Evolutionary conservation across 2,113 vertebrate species (phyloP).

Genomic region (Paradisaea rubra): DNA sequence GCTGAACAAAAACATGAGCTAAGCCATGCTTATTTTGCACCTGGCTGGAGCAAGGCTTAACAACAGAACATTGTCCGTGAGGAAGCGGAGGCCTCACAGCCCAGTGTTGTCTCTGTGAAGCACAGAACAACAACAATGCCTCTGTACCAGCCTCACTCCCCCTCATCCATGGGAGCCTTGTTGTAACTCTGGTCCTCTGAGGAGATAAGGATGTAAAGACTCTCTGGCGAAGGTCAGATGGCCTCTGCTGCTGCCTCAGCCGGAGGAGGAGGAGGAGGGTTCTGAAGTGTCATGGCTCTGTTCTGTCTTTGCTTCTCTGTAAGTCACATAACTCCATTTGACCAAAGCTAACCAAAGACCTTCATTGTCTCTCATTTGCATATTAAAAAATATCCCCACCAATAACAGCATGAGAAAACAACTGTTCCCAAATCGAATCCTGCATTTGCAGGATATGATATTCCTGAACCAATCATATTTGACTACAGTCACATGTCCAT

Average conservation of each 20-base stretch:
- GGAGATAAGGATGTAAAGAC: background rate
- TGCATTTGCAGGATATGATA: background rate
- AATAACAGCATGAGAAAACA: background rate
- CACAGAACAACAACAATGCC: background rate
- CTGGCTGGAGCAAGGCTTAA: background rate
- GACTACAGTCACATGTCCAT: background rate
- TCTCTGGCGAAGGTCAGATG: background rate
- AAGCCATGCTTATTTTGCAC: background rate
- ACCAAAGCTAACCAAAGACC: background rate
- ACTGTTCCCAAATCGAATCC: background rate
- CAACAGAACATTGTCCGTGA: background rate
- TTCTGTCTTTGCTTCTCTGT: background rate
- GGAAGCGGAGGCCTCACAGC: background rate
- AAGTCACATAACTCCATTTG: accelerated
- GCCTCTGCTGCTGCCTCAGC: background rate
- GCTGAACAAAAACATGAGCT: background rate
- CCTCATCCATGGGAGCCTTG: background rate
- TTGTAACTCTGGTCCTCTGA: background rate
- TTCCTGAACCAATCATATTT: background rate
- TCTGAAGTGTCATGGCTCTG: background rate
- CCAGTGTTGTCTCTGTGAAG: background rate
- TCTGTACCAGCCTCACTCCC: background rate
- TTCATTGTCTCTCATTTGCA: background rate
- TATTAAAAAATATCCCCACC: background rate
- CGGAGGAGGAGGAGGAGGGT: background rate